Percentiles rank a stretch among this genome's conserved stretches.
These are phyloP conservation scores for Meles meles DNA, from an alignment of 2,113 vertebrate species.

Conservation along the genomic window DNA sequence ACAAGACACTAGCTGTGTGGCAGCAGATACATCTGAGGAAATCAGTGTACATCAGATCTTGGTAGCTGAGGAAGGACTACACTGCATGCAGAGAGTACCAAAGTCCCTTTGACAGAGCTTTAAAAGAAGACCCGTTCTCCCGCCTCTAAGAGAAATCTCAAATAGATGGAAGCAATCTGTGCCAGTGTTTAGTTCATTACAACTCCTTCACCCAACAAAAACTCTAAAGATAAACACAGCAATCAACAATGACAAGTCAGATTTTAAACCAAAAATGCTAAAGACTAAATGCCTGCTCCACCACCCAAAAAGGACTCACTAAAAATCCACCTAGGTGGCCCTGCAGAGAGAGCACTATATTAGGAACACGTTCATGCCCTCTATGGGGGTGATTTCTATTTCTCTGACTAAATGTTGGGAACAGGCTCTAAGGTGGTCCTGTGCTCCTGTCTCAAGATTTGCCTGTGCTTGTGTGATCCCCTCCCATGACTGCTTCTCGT, in stretches of 20 bases:
- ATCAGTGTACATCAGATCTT: background rate
- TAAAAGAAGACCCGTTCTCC: background rate
- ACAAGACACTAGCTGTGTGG: background rate
- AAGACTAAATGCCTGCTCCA: background rate
- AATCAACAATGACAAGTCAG: background rate
- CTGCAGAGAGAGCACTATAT: background rate
- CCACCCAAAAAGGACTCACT: background rate
- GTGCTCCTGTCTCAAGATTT: background rate
- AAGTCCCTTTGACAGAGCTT: conserved; percentile 25
- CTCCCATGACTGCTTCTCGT: background rate
- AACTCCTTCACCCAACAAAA: background rate
- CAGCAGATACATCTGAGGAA: background rate
- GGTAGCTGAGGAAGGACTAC: background rate
- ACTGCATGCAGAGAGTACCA: background rate
- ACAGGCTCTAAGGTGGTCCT: background rate
- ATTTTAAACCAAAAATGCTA: background rate
- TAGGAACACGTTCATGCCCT: background rate
- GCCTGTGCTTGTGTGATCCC: background rate
- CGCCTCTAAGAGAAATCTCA: conserved; percentile 26
- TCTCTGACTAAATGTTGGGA: background rate
- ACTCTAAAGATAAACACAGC: conserved; percentile 5
- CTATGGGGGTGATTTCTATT: background rate
- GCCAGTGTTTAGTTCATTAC: conserved; percentile 41
- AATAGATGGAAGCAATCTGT: background rate
- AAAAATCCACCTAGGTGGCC: background rate